Percentiles rank a stretch among this genome's conserved stretches.
These are phyloP conservation scores for Zygothrica quintamaculata DNA, from an alignment of 2,888 invertebrate genomes.

Conservation along the genomic window DNA sequence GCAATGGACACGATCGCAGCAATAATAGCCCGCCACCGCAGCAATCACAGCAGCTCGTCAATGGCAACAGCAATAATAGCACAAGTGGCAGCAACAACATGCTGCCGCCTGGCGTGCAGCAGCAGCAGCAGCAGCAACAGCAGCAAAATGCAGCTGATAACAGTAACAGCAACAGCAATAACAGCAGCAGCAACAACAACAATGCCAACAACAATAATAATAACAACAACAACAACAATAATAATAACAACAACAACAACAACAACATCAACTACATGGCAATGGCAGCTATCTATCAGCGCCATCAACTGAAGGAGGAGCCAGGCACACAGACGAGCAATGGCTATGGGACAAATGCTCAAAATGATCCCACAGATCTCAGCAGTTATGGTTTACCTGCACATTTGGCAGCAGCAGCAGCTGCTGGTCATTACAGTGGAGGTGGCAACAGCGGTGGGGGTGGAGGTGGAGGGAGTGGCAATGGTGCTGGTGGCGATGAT, in stretches of 20 bases:
- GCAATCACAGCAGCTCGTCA: conserved; percentile 46
- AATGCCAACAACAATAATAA: conserved; percentile 42
- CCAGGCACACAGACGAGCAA: conserved; percentile 81
- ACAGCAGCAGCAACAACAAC: conserved; percentile 47
- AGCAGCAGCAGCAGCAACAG: conserved; percentile 49
- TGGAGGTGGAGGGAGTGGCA: conserved; percentile 22
- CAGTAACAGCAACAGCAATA: conserved; percentile 41
- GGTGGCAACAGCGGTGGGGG: conserved; percentile 48
- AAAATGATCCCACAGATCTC: conserved; percentile 83
- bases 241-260: conserved; percentile 71
- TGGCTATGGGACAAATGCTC: conserved; percentile 79
- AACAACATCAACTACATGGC: conserved; percentile 83
- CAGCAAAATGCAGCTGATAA: conserved; percentile 64
- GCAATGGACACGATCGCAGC: conserved; percentile 81
- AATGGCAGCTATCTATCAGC: conserved; percentile 80
- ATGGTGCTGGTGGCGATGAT: conserved; percentile 67
- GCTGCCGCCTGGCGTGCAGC: conserved; percentile 70
- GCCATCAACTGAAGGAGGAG: conserved; percentile 84
- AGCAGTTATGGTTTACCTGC: conserved; percentile 79
- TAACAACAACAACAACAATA: conserved; percentile 64
- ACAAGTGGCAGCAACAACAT: conserved; percentile 63
- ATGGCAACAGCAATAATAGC: conserved; percentile 50
- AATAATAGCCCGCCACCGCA: conserved; percentile 78
- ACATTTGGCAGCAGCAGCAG: conserved; percentile 66
- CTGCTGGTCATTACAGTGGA: conserved; percentile 67